phyloP scores from a whole-genome alignment of 2,888 invertebrate genomes.

The Caenorhabditis doughertyi region DNA sequence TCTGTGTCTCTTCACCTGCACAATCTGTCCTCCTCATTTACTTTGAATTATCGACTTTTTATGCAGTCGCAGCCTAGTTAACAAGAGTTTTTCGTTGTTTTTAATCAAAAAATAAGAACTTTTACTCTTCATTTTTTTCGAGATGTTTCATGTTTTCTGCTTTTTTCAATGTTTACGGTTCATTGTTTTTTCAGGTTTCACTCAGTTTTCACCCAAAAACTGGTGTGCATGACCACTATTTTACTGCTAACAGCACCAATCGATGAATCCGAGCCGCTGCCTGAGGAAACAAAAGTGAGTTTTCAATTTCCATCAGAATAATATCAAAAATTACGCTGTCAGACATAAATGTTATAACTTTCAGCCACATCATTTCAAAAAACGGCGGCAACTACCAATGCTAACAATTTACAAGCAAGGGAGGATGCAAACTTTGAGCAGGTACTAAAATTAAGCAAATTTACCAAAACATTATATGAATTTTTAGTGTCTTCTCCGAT shows the following conservation, averaged over 20 bases:
- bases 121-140: no score
- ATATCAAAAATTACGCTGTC: neutral
- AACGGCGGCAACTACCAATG: conserved; percentile 17
- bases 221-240: conserved; percentile 40
- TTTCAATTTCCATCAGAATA: neutral
- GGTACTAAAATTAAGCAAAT: neutral
- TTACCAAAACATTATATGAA: neutral
- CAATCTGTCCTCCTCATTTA: neutral
- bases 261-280: conserved; percentile 33
- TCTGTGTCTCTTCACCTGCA: neutral
- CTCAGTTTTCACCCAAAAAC: neutral
- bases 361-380: no score
- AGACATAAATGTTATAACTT: neutral
- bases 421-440: conserved; percentile 6
- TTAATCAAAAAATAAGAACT: no score
- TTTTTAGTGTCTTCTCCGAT: conserved; percentile 18
- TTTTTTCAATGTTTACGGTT: neutral
- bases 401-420: conserved; percentile 11
- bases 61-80: neutral
- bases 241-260: conserved; percentile 49
- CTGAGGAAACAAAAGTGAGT: conserved; percentile 30
- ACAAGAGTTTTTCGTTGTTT: no score
- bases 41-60: neutral
- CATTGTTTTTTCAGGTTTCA: conserved; percentile 17
- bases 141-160: no score